These are phyloP conservation scores for Latrodectus geometricus DNA, from an alignment of 1,140 invertebrate genomes.

Conservation along the genomic window DNA sequence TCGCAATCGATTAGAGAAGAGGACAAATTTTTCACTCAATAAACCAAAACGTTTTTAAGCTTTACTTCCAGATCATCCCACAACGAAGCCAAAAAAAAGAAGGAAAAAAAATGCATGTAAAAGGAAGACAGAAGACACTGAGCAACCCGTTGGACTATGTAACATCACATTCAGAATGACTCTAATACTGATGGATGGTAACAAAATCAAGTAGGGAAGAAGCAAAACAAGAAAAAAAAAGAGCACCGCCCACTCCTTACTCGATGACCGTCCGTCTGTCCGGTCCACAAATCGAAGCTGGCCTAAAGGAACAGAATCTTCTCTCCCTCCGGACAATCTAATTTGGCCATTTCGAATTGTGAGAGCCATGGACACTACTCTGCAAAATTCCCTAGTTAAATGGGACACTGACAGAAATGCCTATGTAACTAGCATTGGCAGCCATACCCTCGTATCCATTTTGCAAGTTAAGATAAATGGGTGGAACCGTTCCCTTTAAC, in stretches of 20 bases:
- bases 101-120: not conserved
- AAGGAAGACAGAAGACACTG: not conserved
- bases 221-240: constrained; percentile 32
- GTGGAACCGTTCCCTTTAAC: constrained; percentile 3
- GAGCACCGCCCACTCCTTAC: not conserved
- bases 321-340: constrained; percentile 49
- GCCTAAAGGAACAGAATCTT: constrained; percentile 53
- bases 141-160: constrained; percentile 8
- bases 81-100: not conserved
- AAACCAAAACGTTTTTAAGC: too few species aligned
- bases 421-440: constrained; percentile 61
- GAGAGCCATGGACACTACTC: constrained; percentile 28
- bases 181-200: constrained; percentile 52
- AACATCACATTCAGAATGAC: constrained; percentile 42
- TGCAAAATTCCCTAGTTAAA: constrained; percentile 61
- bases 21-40: too few species aligned
- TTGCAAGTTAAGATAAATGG: constrained; percentile 58
- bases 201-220: constrained; percentile 27
- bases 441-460: constrained; percentile 41
- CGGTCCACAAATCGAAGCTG: constrained; percentile 60
- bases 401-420: constrained; percentile 59
- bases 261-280: constrained; percentile 34
- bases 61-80: too few species aligned
- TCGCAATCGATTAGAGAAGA: too few species aligned
- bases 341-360: constrained; percentile 35